Base-by-base conservation (phyloP, 2,113 vertebrate genomes). In the Gyps fulvus region DNA sequence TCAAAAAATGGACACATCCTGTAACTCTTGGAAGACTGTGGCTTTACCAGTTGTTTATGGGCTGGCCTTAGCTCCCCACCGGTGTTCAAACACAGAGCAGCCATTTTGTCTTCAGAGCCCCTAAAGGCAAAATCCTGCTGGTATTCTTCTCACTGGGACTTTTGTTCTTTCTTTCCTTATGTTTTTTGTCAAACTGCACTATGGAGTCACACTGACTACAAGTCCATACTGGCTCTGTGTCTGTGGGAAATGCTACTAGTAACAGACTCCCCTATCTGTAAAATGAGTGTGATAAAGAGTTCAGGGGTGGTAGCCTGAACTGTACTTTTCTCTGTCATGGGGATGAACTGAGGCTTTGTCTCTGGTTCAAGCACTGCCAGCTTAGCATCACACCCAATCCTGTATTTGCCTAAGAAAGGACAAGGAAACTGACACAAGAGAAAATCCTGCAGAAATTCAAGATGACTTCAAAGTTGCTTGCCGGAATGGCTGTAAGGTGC, bases 391-490 rank as follows among this genome's bases (percentile, higher is more conserved):
- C 22, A 3, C 57, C 57, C 66, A 85, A 80, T 85, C 54, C 89
- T 62, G 0, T 25, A 81, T 90, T 83, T 89, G 74, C 77, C 74
- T 69, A 59, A 43, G 58, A 90, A 71, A 62, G 32, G 36, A 65
- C n/a, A 78, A 74, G 50, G 83, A 80, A 91, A 66, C 71, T 83
- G 78, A 62, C 84, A 66, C 29, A 20, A 62, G 58, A 83, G 84
- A 96, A 95, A 96, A 97, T 96, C 73, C 62, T 45, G 31, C 69
- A 71, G 81, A 73, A 83, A 94, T 88, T 79, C 81, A 87, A 79
- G 50, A 85, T 50, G 61, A 92, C 79, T 97, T 97, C 94, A 97
- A 93, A 91, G 94, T 82, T 90, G 12, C 45, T 93, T 21, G 9
- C 77, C 45, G 20, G 25, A 43, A 63, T 49, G 54, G 70, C 65